These are phyloP conservation scores for Tauraco erythrolophus DNA, from an alignment of 2,113 vertebrate species.

Conservation along the genomic window DNA sequence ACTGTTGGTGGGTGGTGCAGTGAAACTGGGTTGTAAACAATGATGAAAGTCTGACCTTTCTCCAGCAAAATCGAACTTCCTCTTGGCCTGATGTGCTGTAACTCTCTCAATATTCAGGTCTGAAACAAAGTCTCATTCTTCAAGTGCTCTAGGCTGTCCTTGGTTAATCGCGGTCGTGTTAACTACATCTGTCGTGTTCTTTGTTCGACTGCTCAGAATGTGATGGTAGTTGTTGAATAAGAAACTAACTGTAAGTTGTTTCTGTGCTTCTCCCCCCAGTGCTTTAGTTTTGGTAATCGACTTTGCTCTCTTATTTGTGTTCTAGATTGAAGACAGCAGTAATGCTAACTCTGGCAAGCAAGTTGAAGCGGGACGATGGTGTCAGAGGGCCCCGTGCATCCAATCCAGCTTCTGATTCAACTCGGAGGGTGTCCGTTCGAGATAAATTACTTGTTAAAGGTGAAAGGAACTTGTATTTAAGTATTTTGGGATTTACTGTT, in stretches of 20 bases:
- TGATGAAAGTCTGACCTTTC: neutral
- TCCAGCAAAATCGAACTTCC: neutral
- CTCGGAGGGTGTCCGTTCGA: constrained; percentile 91
- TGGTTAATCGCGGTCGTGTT: rapidly evolving
- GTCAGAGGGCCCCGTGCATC: constrained; percentile 84
- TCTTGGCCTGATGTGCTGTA: neutral
- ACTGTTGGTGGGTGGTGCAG: neutral
- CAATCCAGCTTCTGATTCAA: constrained; percentile 82
- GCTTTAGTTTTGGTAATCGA: neutral
- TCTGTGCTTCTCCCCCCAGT: rapidly evolving
- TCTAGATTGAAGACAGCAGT: constrained; percentile 73
- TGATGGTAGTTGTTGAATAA: neutral
- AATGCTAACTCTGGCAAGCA: constrained; percentile 96
- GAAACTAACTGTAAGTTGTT: neutral
- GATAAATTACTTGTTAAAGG: constrained; percentile 98
- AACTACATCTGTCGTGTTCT: neutral
- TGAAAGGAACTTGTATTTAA: constrained; percentile 21
- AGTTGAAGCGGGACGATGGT: constrained; percentile 93
- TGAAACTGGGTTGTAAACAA: neutral
- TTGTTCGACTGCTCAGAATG: neutral
- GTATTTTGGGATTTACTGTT: rapidly evolving
- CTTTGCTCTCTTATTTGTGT: neutral
- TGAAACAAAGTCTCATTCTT: neutral
- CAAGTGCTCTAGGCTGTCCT: no score
- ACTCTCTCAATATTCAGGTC: neutral